Evolutionary conservation across 2,113 vertebrate genomes (phyloP).

Genomic region (Zingel zingel): DNA sequence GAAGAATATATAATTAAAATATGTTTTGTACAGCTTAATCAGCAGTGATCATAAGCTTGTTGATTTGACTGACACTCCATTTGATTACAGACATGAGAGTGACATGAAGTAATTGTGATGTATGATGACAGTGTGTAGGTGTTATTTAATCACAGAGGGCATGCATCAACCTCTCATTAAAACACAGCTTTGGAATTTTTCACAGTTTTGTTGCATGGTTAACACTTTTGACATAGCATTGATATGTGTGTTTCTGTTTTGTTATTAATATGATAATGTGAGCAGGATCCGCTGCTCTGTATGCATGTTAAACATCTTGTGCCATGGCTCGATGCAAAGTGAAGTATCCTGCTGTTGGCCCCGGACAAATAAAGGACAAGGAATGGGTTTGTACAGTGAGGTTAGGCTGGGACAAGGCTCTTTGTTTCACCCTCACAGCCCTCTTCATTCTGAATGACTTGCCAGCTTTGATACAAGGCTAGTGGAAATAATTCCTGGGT

Average conservation of each 20-base stretch:
- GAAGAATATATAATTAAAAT: constrained; percentile 43
- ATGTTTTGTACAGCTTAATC: constrained; percentile 49
- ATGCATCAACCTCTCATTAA: constrained; percentile 60
- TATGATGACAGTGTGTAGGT: constrained; percentile 53
- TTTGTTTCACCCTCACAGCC: constrained; percentile 77
- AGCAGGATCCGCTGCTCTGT: constrained; percentile 24
- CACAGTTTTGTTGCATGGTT: background rate
- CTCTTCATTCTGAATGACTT: constrained; percentile 75
- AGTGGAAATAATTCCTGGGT: constrained; percentile 78
- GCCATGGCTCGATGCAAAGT: constrained; percentile 3
- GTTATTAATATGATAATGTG: constrained; percentile 44
- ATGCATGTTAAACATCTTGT: constrained; percentile 37
- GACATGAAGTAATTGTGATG: constrained; percentile 67
- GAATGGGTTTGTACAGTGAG: constrained; percentile 18
- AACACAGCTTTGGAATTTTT: constrained; percentile 13
- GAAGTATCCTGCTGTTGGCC: constrained; percentile 31
- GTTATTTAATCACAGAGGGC: constrained; percentile 53
- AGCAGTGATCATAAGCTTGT: constrained; percentile 53
- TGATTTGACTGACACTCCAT: constrained; percentile 68
- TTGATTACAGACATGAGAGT: constrained; percentile 66
- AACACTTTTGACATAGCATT: constrained; percentile 12
- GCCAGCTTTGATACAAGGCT: constrained; percentile 76
- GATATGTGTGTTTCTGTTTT: constrained; percentile 30
- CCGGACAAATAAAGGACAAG: constrained; percentile 38
- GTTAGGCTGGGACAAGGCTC: constrained; percentile 60